A percentile compares a stretch with the other conserved stretches of the same genome.
Evolutionary conservation across 2,797 vertebrate genomes (phyloP).

Genomic region (Geotria australis): DNA sequence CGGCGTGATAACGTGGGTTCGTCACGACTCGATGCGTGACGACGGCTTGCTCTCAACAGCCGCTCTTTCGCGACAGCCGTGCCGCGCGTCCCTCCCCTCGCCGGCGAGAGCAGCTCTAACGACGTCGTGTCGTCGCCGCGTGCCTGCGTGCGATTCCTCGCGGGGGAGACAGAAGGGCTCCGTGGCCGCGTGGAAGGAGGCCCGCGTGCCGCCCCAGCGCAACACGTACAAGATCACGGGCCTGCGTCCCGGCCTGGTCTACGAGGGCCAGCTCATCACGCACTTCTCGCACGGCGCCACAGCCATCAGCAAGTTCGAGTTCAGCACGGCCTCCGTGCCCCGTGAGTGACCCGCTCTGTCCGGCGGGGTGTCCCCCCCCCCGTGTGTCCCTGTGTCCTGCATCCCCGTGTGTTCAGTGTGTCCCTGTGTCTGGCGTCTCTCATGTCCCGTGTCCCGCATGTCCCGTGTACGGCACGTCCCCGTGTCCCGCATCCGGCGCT

Average conservation of each 20-base stretch:
- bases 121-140: too few relatives aligned
- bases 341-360: background rate
- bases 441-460: too few relatives aligned
- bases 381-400: too few relatives aligned
- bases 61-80: too few relatives aligned
- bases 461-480: too few relatives aligned
- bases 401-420: slow-evolving; percentile 6
- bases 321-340: slow-evolving; percentile 33
- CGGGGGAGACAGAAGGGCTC: slow-evolving; percentile 34
- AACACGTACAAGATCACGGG: slow-evolving; percentile 83
- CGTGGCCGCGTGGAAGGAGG: slow-evolving; percentile 35
- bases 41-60: too few relatives aligned
- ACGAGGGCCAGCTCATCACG: slow-evolving; percentile 83
- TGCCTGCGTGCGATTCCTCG: too few relatives aligned
- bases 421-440: slow-evolving; percentile 3
- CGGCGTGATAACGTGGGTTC: too few relatives aligned
- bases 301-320: slow-evolving; percentile 69
- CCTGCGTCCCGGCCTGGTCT: slow-evolving; percentile 50
- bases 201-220: slow-evolving; percentile 44
- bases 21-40: too few relatives aligned
- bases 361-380: slow-evolving; percentile 29
- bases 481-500: too few relatives aligned
- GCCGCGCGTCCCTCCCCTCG: too few relatives aligned
- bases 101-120: too few relatives aligned
- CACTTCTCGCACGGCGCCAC: slow-evolving; percentile 35